A percentile compares a stretch with the other conserved stretches of the same genome.
Evolutionary conservation across 2,113 vertebrate genomes (phyloP).

Genomic region (Halichoerus grypus): DNA sequence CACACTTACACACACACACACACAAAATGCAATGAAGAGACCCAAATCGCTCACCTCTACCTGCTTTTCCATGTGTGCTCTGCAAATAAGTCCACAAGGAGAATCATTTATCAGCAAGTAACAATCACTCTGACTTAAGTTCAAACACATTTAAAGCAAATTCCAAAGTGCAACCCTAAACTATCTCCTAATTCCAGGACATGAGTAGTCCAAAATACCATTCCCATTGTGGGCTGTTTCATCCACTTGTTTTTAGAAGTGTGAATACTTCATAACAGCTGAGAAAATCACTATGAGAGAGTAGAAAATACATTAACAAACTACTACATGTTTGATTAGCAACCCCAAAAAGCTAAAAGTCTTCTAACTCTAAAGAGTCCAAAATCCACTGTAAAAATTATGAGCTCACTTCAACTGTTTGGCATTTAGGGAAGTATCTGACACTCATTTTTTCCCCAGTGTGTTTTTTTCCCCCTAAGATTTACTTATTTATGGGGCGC

Average conservation of each 20-base stretch:
- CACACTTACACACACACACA: too few relatives aligned
- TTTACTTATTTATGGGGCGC: too few relatives aligned
- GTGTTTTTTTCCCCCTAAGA: background rate
- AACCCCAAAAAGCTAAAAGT: background rate
- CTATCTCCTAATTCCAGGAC: constrained; percentile 57
- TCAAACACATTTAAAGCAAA: constrained; percentile 76
- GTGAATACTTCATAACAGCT: background rate
- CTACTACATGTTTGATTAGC: background rate
- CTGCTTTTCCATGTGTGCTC: background rate
- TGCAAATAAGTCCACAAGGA: constrained; percentile 29
- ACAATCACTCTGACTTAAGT: constrained; percentile 7
- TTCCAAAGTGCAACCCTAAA: constrained; percentile 72
- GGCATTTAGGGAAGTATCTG: background rate
- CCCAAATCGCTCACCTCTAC: background rate
- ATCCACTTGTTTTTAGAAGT: constrained; percentile 44
- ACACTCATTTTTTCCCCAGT: background rate
- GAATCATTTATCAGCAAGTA: background rate
- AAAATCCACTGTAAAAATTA: constrained; percentile 10
- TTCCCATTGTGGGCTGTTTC: constrained; percentile 42
- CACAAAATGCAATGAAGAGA: background rate
- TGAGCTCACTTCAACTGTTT: background rate
- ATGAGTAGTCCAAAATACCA: constrained; percentile 66
- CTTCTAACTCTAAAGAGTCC: background rate
- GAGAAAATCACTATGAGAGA: background rate
- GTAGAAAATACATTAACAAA: background rate